Conservation (phyloP, 64 coral and sea anemone species). For the Montipora capricornis region DNA sequence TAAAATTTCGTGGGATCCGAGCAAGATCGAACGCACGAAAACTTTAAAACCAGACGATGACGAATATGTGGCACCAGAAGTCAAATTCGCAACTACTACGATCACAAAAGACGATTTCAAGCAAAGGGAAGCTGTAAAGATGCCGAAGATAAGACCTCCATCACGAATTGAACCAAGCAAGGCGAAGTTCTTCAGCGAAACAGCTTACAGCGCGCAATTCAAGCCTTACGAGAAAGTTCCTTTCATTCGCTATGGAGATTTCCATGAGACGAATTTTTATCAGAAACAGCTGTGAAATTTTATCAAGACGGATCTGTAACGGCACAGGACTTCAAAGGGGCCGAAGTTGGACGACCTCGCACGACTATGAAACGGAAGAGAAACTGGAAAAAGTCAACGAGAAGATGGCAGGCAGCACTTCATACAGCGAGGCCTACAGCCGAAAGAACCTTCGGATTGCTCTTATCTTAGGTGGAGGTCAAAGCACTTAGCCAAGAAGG, state of each 20-base stretch:
- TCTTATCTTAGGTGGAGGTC: constrained; percentile 85
- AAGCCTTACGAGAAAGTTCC: constrained; percentile 80
- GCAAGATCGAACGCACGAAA: constrained; percentile 81
- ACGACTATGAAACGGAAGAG: constrained; percentile 61
- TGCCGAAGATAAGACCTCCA: constrained; percentile 76
- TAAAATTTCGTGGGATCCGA: constrained; percentile 92
- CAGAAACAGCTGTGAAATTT: constrained; percentile 84
- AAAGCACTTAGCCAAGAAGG: constrained; percentile 69
- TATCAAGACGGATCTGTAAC: constrained; percentile 87
- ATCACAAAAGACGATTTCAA: constrained; percentile 90
- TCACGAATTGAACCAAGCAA: constrained; percentile 73
- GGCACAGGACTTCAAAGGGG: constrained; percentile 84
- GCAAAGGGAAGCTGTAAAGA: constrained; percentile 66
- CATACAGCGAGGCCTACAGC: constrained; percentile 79
- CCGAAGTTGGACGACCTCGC: constrained; percentile 69
- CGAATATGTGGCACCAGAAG: constrained; percentile 61
- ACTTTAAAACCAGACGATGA: constrained; percentile 68
- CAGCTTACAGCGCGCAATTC: constrained; percentile 90
- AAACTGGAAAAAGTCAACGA: constrained; percentile 40
- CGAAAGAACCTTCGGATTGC: constrained; percentile 65
- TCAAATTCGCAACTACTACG: constrained; percentile 84
- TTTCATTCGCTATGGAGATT: constrained; percentile 89
- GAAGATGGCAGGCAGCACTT: constrained; percentile 57
- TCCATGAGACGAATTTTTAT: constrained; percentile 89
- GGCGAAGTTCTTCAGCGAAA: constrained; percentile 77